Evolutionary conservation across 2,113 vertebrate species (phyloP), one percentile per base, ranked within the genome.

Genomic region (Galemys pyrenaicus): DNA sequence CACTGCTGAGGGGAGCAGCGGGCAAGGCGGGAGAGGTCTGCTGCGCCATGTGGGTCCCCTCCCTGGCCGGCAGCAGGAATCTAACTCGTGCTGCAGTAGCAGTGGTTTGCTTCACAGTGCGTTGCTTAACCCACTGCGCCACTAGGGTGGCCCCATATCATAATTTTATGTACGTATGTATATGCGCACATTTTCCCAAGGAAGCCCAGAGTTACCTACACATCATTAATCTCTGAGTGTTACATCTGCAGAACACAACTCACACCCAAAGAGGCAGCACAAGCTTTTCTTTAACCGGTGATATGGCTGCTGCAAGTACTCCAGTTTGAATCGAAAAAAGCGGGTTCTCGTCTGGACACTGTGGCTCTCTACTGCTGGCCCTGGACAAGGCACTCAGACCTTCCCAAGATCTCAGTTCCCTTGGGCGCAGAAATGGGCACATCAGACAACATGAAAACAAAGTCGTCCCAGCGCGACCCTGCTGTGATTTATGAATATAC

Each of bases 381-480:
- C 4, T 17, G 35, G 39, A 1, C 46, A n/a, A 32, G 80, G 11
- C 9, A 32, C 6, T 26, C 44, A 39, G 16, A 9, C n/a, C 37
- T 16, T 32, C 44, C 41, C 56, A 28, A 7, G 1, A 32, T 30
- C 77, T 83, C 32, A 6, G 28, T 2, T 51, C 51, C 41, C 24
- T 46, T 4, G 6, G 13, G 37, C 19, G 30, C 71, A 68, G 44
- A 62, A 77, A 24, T 5, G 41, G 62, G 62, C 22, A 4, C 44
- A 9, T 9, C 26, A 68, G 56, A 9, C 1, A 1, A 6, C 12
- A 3, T 9, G 7, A 90, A 20, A 7, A 4, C 22, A 12, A 0
- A 70, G 74, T 37, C n/a, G 9, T 49, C 64, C 56, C 32, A 32
- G 20, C 26, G 49, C 44, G 68, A n/a, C 54, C n/a, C 11, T 16